Base-by-base conservation (phyloP, 2,888 invertebrate genomes). In the Stegophylla sp. region DNA sequence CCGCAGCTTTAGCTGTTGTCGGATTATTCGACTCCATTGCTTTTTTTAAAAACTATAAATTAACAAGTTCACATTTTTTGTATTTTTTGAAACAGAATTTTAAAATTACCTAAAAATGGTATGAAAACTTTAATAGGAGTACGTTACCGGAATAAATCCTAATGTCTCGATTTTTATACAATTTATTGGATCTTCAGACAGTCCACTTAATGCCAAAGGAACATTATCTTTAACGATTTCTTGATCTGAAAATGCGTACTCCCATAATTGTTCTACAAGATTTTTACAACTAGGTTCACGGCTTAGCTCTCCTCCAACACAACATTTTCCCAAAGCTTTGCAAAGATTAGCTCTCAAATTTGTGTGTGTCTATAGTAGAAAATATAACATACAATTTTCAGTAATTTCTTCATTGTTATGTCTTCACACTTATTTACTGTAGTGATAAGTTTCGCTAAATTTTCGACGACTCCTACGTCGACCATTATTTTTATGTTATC, bases 251-350 rank as follows among this genome's bases (percentile, higher is more conserved):
- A 20, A 4, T 1, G 13, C 69, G 48, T 69, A 79, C 5, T 34
- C 45, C 10, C 28, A 23, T 61, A 79, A 34, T 20, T 59, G 34
- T 3, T 69, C 48, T 17, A 79, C 1, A 48, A 69, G 3, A 3
- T 61, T 20, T 59, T 45, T 17, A 3, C 67, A 59, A 12, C 69
- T 5, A 12, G 61, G 15, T 4, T 15, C 17, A 3, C 61, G 56
- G 0, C 41, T 56, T 0, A 17, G 69, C 7, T 15, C 17, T n/a
- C 48, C 48, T 20, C 15, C n/a, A 0, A 7, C 28, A 41, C 77
- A 79, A 17, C 69, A 79, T 69, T 69, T 69, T 13, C 77, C 77
- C 20, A 79, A 28, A 17, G 77, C 77, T 59, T 43, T 59, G n/a
- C 77, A 79, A 1, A 79, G 48, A 61, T 61, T 69, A 1, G 69